Conservation (phyloP, 1,140 invertebrate species). For the Meloidogyne chitwoodi region DNA sequence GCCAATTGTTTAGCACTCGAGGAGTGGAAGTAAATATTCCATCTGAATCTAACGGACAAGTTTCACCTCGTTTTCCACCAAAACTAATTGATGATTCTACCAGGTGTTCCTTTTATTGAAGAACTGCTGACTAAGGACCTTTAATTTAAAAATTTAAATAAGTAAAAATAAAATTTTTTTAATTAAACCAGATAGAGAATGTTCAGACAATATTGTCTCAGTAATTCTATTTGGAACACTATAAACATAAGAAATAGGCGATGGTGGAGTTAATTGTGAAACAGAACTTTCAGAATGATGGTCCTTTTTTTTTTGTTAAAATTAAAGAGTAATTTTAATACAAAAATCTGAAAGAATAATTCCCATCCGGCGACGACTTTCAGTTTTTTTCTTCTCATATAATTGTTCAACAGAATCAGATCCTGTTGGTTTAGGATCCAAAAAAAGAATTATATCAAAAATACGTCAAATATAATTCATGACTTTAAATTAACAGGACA, state of each 20-base stretch:
- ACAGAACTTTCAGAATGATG: conserved; percentile 8
- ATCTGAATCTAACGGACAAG: no score
- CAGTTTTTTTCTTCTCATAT: conserved; percentile 32
- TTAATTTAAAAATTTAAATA: not conserved
- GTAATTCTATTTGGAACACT: conserved; percentile 3
- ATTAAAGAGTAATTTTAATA: not conserved
- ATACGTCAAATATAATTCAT: conserved; percentile 42
- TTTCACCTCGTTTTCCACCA: not conserved
- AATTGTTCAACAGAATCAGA: conserved; percentile 41
- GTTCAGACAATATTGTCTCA: conserved; percentile 44
- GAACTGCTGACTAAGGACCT: not conserved
- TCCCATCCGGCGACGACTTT: conserved; percentile 32
- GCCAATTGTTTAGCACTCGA: conserved; percentile 19
- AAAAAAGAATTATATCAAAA: not conserved
- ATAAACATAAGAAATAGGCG: not conserved
- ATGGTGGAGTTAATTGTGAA: not conserved
- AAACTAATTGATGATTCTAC: conserved; percentile 18
- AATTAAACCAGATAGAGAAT: conserved; percentile 37
- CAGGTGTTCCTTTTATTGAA: conserved; percentile 8
- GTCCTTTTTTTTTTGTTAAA: not conserved
- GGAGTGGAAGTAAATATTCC: not conserved
- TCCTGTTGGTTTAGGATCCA: conserved; percentile 39
- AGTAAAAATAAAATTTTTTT: not conserved
- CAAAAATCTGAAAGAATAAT: conserved; percentile 21
- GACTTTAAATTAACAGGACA: conserved; percentile 31